A percentile compares a stretch with the other conserved stretches of the same genome.
These are phyloP conservation scores for Leptoteleia sp. DNA, from an alignment of 1,140 invertebrate genomes.

Conservation along the genomic window DNA sequence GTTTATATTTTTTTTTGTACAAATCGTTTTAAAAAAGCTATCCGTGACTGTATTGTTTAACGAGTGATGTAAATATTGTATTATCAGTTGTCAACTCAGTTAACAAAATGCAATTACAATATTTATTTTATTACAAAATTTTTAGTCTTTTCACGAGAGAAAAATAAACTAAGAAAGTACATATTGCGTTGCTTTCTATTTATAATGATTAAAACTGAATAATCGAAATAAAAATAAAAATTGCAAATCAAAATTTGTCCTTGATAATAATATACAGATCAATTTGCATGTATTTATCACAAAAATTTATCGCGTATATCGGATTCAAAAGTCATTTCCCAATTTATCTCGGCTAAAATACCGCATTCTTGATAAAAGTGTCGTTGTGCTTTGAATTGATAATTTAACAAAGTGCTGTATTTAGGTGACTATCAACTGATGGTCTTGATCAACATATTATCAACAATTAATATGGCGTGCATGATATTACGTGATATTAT, in stretches of 20 bases:
- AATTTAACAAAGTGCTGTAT: conserved; percentile 35
- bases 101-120: neutral
- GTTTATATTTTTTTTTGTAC: neutral
- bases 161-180: no score
- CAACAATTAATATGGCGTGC: conserved; percentile 77
- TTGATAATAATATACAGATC: no score
- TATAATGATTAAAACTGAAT: no score
- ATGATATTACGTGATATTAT: conserved; percentile 79
- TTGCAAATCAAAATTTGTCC: no score
- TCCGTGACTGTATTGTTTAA: conserved; percentile 2
- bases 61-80: neutral
- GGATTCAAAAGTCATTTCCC: neutral
- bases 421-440: conserved; percentile 59
- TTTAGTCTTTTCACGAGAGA: no score
- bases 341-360: conserved; percentile 4
- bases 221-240: no score
- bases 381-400: conserved; percentile 24
- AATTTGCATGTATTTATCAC: no score
- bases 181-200: no score
- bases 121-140: neutral
- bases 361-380: conserved; percentile 16
- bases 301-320: no score
- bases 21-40: neutral
- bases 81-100: neutral
- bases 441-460: conserved; percentile 41